Conservation (phyloP, 2,797 vertebrate species). For the Prionace glauca region DNA sequence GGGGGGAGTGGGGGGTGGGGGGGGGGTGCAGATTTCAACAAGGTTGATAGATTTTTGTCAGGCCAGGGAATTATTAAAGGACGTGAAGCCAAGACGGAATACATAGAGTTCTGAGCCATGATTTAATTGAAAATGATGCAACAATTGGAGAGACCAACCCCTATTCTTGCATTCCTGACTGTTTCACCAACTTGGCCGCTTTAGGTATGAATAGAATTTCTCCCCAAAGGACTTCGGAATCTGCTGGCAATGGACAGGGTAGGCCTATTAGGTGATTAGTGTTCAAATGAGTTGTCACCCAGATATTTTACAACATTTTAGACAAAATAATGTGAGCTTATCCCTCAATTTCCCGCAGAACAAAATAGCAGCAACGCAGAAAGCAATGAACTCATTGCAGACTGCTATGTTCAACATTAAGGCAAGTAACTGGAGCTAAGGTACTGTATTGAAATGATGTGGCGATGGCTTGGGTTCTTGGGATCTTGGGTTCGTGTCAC, state of each 20-base stretch:
- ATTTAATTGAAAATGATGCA: not conserved
- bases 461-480: no score
- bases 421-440: not conserved
- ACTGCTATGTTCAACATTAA: not conserved
- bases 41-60: not conserved
- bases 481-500: no score
- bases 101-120: not conserved
- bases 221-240: not conserved
- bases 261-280: not conserved
- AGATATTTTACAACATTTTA: constrained; percentile 11
- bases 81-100: not conserved
- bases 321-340: not conserved
- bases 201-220: not conserved
- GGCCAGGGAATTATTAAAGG: no score
- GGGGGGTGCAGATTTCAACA: no score
- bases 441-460: no score
- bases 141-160: not conserved
- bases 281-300: constrained; percentile 17
- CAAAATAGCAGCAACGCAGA: not conserved
- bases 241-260: not conserved
- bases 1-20: no score
- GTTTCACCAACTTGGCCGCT: not conserved
- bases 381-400: not conserved
- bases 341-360: not conserved
- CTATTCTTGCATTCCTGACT: not conserved